Base-by-base conservation (phyloP, 1,140 invertebrate genomes). In the Pachypeltis micranthus region DNA sequence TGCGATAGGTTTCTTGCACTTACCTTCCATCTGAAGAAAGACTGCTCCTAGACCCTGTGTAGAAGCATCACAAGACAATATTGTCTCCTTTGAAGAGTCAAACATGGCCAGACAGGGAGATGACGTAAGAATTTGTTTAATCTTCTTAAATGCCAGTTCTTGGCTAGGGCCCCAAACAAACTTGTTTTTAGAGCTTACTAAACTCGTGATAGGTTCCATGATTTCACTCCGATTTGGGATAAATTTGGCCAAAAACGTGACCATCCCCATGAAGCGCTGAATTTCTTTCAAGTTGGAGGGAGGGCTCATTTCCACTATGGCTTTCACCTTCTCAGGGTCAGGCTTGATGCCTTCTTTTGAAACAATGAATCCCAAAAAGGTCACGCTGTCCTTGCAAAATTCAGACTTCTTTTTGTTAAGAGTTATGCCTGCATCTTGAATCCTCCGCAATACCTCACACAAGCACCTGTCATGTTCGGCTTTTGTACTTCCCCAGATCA, bases 261-360 rank as follows among this genome's bases (percentile, higher is more conserved):
- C 16, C 31, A 39, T 39, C 7, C 31, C 31, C 31, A 39, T 39
- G 7, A 39, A 16, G 31, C 31, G 31, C 31, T 39, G 31, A 10
- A 39, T 19, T 55, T 72, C 70, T 57, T 67, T 66, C 26, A 68
- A 63, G 60, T 67, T 71, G 44, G 44, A 67, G 14, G 74, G 73
- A 23, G 24, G 26, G n/a, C 67, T 64, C 25, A 74, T 63, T 27
- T 74, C 67, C 56, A 66, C 59, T 1, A 78, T 72, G 39, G 73
- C 75, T 2, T 65, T 61, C 1, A 75, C 62, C 66, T 77, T 76
- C n/a, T 68, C 66, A 3, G 69, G 70, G 63, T 73, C 75, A 58
- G 66, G 64, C 63, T 69, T 61, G 61, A 69, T 72, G 28, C 65
- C 71, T 10, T 71, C 62, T 57, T 62, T 57, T 19, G 67, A 62